Conservation (phyloP, 2,888 invertebrate genomes). For the Scaptomyza parva region DNA sequence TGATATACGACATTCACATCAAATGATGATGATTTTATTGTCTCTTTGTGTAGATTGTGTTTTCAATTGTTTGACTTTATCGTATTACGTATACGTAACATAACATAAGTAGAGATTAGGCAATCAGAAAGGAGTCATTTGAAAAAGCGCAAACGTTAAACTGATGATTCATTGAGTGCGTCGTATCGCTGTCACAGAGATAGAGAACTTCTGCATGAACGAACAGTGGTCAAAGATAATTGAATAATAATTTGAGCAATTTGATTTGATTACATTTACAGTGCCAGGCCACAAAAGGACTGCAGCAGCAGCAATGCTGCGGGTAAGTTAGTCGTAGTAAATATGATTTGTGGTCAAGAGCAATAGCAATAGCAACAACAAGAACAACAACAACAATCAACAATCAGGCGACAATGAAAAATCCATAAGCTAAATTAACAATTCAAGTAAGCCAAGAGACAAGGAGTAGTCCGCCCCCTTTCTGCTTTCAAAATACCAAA, state of each 20-base stretch:
- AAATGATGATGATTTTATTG: no score
- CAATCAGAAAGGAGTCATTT: constrained; percentile 9
- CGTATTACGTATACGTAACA: not conserved
- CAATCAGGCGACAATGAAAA: constrained; percentile 36
- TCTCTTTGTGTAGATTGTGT: not conserved
- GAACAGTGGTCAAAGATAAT: constrained; percentile 48
- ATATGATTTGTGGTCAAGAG: constrained; percentile 59
- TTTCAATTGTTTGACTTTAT: not conserved
- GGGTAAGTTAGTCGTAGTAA: constrained; percentile 11
- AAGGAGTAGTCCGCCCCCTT: constrained; percentile 5
- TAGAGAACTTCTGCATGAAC: no score
- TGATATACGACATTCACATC: not conserved
- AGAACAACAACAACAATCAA: constrained; percentile 6
- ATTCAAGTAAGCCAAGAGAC: constrained; percentile 58
- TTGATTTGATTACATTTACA: constrained; percentile 56
- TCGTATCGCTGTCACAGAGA: not conserved
- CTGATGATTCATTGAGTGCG: not conserved
- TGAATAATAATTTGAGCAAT: constrained; percentile 66
- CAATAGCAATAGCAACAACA: constrained; percentile 8
- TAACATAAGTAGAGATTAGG: not conserved
- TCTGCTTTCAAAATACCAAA: constrained; percentile 23
- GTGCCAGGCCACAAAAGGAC: constrained; percentile 55
- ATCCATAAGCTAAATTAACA: constrained; percentile 74
- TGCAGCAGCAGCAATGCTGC: constrained; percentile 41
- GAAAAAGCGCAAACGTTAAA: not conserved